Conservation (phyloP, 2,888 invertebrate species). For the Antitype chi region DNA sequence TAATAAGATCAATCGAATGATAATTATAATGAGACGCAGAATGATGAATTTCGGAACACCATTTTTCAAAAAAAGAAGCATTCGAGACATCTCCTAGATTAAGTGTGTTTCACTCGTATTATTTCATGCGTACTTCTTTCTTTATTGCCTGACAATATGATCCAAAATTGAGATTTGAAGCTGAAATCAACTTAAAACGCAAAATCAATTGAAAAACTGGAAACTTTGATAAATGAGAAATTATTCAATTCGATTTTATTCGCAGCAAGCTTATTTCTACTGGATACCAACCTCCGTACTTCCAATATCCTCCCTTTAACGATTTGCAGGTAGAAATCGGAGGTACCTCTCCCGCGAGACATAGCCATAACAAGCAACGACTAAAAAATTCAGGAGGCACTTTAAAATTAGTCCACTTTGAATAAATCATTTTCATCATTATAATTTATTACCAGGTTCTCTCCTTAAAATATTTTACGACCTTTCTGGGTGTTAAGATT, state of each 20-base stretch:
- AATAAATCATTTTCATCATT: conserved; percentile 37
- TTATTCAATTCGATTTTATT: not conserved
- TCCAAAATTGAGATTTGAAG: too few relatives aligned
- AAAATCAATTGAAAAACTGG: not conserved
- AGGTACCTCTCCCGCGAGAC: not conserved
- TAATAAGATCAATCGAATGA: not conserved
- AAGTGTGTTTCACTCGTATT: not conserved
- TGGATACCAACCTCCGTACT: not conserved
- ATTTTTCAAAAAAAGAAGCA: not conserved
- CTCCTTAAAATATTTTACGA: not conserved
- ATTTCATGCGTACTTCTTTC: not conserved
- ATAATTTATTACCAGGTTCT: conserved; percentile 18
- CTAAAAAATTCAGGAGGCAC: conserved; percentile 34
- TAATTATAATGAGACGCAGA: too few relatives aligned
- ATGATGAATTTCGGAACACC: too few relatives aligned
- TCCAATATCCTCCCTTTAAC: not conserved
- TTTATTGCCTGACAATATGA: not conserved
- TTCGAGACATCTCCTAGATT: not conserved
- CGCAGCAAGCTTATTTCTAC: not conserved
- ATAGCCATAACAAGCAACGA: not conserved
- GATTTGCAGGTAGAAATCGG: not conserved
- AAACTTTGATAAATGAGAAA: not conserved
- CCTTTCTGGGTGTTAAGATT: not conserved
- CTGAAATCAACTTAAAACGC: too few relatives aligned
- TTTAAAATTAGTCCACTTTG: conserved; percentile 35